Evolutionary conservation across 1,140 invertebrate genomes (phyloP).

Genomic region (Anastrepha obliqua): DNA sequence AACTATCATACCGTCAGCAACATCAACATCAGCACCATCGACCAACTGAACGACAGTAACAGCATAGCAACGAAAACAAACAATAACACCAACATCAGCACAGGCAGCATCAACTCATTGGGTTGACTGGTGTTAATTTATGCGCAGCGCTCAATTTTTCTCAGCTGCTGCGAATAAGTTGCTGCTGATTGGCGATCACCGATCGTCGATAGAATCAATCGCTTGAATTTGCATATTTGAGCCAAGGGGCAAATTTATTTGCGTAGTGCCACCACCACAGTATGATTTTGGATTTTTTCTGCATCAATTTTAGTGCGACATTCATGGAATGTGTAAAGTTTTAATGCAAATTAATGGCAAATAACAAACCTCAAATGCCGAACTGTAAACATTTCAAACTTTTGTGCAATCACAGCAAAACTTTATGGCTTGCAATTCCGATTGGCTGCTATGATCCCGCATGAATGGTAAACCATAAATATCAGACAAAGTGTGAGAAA

Average conservation of each 20-base stretch:
- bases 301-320: conserved; percentile 2
- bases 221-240: conserved; percentile 43
- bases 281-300: not conserved
- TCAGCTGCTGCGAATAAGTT: conserved; percentile 16
- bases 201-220: conserved; percentile 32
- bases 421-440: not conserved
- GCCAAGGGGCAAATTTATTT: conserved; percentile 49
- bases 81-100: not conserved
- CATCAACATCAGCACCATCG: not conserved
- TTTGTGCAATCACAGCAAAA: not conserved
- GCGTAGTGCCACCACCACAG: not conserved
- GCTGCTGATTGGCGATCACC: conserved; percentile 15
- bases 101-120: not conserved
- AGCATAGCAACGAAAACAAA: not conserved
- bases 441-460: not conserved
- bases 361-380: conserved; percentile 8
- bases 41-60: not conserved
- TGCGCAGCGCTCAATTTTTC: not conserved
- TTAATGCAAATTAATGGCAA: conserved; percentile 1
- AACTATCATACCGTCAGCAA: not conserved
- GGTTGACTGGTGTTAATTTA: conserved; percentile 36
- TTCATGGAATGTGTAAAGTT: not conserved
- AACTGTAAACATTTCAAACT: no score
- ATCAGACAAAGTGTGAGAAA: not conserved
- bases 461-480: not conserved